Evolutionary conservation across 2,888 invertebrate species (phyloP), one percentile per base, ranked within the genome.

Genomic region (Calameuta pallipes): DNA sequence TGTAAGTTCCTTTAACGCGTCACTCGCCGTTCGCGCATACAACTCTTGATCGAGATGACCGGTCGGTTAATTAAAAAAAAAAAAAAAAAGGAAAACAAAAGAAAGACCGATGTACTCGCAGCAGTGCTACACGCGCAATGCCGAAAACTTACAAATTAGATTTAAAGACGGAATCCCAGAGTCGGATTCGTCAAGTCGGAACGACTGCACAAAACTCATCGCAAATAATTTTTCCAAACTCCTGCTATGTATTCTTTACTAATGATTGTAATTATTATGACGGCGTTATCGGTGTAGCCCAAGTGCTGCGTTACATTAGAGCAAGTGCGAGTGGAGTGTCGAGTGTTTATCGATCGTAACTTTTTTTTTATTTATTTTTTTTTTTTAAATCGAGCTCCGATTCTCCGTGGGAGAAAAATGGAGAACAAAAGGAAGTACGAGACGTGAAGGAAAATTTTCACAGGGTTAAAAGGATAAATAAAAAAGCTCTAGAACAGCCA

Each of bases 191-290:
- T 56, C 9, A 56, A 56, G 56, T 56, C 56, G 76, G 76, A 75
- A 79, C 75, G 78, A 81, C 78, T 85, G 85, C 86, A 87, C 86
- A 88, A 85, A 85, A 23, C 83, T 82, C 82, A 87, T 86, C 87
- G 86, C 86, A 88, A 87, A 87, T 88, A 87, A 56, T 83, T 86
- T 88, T 87, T 83, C 85, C 82, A 84, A 84, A 83, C 86, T 85
- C 82, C 84, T 83, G 74, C 74, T 74, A 84, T 87, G 87, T 85
- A 86, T 87, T 88, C 86, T 85, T 87, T 87, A 88, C 85, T 85
- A 85, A 84, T 86, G 84, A 84, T 76, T 86, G 85, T 88, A 89
- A 88, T 89, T 88, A 89, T 89, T 90, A 89, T 86, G 86, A 87
- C 86, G 85, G 88, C 87, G 89, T 88, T 87, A 84, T 78, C 76